Base-by-base conservation (phyloP, 2,888 invertebrate species). In the Ormyrus rosae region DNA sequence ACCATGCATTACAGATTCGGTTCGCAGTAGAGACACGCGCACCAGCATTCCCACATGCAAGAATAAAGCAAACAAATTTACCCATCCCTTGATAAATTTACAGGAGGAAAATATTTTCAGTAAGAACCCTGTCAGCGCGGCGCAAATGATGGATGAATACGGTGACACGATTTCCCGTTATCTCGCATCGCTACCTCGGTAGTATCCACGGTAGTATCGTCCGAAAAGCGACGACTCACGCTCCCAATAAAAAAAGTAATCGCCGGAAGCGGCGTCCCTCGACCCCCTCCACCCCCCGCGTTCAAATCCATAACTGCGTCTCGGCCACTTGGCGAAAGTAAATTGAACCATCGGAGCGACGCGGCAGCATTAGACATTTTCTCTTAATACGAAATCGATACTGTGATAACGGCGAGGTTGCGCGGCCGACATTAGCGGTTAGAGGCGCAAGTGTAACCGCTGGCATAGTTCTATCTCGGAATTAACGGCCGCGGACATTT, bases 401-500 rank as follows among this genome's bases (percentile, higher is more conserved):
- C 64, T 74, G 74, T 70, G 75, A 74, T 56, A 69, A 70, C 72
- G 73, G 53, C 19, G 5, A n/a, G 53, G 56, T 56, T 19, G 56
- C 67, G 45, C 48, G 69, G 58, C 51, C n/a, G 61, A 56, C 73
- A 70, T 81, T 81, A 78, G 64, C 73, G 77, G 81, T 77, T 76
- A 81, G 73, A 73, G 80, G 69, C 55, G 67, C 50, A 51, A 6
- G 53, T 19, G 13, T n/a, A 7, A 10, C 46, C 11, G 51, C 53
- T 11, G 48, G 67, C 63, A 75, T 75, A 81, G 85, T 84, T 83
- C 84, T 82, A 80, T 83, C 82, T 83, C 60, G 82, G 85, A 86
- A 86, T 86, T 85, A 86, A 84, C 83, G 82, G 73, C 80, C 51
- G 82, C 72, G 83, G 83, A 86, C 84, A 81, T 82, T 84, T 82